Conservation (phyloP, 2,113 vertebrate genomes). For the Aegithalos caudatus region DNA sequence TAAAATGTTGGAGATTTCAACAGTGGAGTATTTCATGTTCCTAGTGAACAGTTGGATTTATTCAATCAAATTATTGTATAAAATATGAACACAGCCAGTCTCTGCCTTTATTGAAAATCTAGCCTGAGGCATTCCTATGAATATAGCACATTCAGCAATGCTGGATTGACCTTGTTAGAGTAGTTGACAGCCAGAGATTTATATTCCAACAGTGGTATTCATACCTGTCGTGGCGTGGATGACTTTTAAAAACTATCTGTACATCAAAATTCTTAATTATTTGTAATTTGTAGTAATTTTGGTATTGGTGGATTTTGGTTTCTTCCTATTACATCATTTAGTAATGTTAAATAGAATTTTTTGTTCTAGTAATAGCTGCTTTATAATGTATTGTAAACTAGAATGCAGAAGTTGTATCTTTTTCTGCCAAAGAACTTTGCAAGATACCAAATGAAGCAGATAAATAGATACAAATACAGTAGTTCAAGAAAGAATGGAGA, state of each 20-base stretch:
- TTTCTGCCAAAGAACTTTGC: not conserved
- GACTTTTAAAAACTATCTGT: not conserved
- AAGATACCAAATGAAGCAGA: slow-evolving; percentile 43
- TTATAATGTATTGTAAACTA: not conserved
- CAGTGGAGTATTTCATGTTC: not conserved
- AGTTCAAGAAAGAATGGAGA: slow-evolving; percentile 22
- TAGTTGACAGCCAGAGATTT: not conserved
- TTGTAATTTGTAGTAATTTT: not conserved
- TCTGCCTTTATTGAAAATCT: slow-evolving; percentile 50
- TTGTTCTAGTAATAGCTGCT: not conserved
- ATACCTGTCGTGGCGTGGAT: not conserved
- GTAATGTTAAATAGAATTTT: not conserved
- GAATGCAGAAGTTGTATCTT: not conserved
- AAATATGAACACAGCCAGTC: not conserved
- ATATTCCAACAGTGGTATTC: not conserved
- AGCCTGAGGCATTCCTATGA: slow-evolving; percentile 38
- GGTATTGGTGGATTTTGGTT: not conserved
- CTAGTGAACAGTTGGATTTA: slow-evolving; percentile 21
- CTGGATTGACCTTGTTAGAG: not conserved
- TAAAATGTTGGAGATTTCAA: not conserved
- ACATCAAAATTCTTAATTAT: not conserved
- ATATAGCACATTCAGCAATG: not conserved
- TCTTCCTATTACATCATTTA: not conserved
- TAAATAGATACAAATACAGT: slow-evolving; percentile 19
- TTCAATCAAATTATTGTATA: not conserved